A percentile compares a stretch with the other conserved stretches of the same genome.
Conservation (phyloP, 2,888 invertebrate species). For the Bombylius discolor region DNA sequence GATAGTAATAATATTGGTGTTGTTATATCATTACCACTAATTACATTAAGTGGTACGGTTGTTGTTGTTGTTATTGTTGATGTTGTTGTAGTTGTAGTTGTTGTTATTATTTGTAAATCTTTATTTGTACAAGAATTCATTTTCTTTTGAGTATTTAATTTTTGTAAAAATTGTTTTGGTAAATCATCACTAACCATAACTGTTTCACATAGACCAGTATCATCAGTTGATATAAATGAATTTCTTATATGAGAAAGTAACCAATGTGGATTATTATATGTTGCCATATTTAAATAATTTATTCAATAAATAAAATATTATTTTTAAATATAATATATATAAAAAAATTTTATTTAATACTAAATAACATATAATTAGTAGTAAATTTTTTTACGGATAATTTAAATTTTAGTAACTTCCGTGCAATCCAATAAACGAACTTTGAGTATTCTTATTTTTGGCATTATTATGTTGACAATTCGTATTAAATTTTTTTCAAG, state of each 20-base stretch:
- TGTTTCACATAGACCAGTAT: conserved; percentile 87
- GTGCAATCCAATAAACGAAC: too few species aligned
- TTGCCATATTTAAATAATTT: conserved; percentile 53
- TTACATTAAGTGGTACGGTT: background rate
- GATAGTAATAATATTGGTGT: too few species aligned
- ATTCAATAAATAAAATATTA: too few species aligned
- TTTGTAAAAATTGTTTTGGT: conserved; percentile 46
- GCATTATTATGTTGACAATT: too few species aligned
- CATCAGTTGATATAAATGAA: conserved; percentile 90
- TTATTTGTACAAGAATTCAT: conserved; percentile 17
- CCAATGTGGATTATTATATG: conserved; percentile 90
- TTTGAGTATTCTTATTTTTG: too few species aligned
- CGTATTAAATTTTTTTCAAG: too few species aligned
- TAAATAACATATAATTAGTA: too few species aligned
- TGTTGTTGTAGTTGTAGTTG: conserved; percentile 12
- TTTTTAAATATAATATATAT: too few species aligned
- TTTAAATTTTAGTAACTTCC: too few species aligned
- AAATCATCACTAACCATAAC: conserved; percentile 79
- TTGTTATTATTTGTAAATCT: conserved; percentile 31
- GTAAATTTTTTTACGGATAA: too few species aligned
- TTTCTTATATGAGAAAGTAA: conserved; percentile 83
- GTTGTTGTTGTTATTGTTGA: background rate
- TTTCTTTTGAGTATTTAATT: conserved; percentile 5
- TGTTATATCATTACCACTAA: background rate
- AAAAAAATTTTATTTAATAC: background rate